Percentiles rank a stretch among this genome's conserved stretches.
Conservation (phyloP, 2,113 vertebrate genomes). For the Sterna hirundo region DNA sequence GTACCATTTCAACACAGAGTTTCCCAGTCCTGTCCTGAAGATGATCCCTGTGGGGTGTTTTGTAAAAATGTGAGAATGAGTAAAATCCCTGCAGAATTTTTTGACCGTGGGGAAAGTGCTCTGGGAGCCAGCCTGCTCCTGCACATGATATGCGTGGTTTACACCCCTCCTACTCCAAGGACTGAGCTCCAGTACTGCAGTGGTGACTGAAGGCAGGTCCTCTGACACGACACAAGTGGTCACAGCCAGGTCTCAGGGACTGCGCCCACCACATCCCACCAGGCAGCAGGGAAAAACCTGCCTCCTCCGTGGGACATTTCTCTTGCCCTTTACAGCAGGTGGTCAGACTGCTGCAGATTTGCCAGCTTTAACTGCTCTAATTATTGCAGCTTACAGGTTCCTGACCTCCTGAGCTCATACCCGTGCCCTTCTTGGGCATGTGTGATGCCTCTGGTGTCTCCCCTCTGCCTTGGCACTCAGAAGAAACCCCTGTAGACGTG, state of each 20-base stretch:
- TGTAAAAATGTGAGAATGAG: not conserved
- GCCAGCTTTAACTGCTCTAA: not conserved
- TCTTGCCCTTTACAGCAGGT: not conserved
- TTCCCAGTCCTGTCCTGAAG: not conserved
- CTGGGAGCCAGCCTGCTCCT: not conserved
- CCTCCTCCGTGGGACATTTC: not conserved
- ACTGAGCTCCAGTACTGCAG: not conserved
- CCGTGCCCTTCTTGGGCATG: not conserved
- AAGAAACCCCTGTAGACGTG: accelerated
- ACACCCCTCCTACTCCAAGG: not conserved
- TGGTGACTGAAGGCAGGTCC: not conserved
- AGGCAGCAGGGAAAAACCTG: not conserved
- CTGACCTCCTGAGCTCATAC: not conserved
- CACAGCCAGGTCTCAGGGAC: not conserved
- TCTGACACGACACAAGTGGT: not conserved
- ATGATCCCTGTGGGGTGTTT: not conserved
- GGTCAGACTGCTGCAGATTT: conserved; percentile 1
- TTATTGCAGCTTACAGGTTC: not conserved
- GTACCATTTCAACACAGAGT: not conserved
- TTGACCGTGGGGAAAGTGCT: not conserved
- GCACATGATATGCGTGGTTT: not conserved
- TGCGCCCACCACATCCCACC: not conserved
- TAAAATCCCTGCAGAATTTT: not conserved
- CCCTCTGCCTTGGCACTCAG: not conserved
- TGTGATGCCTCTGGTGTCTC: not conserved